Conservation (phyloP, 2,113 vertebrate species). For the Actenoides lindsayi region DNA sequence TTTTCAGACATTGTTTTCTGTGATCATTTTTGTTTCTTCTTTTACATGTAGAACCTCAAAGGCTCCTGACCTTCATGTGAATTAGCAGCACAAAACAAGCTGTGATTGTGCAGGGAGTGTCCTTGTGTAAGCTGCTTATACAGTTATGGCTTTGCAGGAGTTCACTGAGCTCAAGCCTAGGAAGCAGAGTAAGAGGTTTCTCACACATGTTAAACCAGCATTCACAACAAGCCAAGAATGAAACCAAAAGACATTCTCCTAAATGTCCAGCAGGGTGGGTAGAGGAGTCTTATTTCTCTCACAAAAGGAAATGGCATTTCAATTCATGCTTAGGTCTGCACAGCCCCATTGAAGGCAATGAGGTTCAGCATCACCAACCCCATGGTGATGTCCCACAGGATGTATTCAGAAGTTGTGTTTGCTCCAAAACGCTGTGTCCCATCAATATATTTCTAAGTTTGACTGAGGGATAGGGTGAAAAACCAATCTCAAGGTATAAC, state of each 20-base stretch:
- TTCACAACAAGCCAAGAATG: background rate
- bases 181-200: background rate
- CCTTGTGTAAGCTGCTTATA: background rate
- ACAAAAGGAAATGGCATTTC: background rate
- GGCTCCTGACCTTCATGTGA: background rate
- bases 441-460: rapidly evolving
- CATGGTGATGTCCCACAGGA: rapidly evolving
- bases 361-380: background rate
- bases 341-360: rapidly evolving
- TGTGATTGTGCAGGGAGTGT: background rate
- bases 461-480: background rate
- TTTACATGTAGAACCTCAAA: background rate
- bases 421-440: background rate
- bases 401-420: rapidly evolving
- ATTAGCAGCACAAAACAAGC: background rate
- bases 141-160: background rate
- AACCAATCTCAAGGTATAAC: background rate
- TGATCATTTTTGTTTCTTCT: background rate
- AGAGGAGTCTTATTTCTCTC: background rate
- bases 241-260: background rate
- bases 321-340: background rate
- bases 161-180: background rate
- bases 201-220: background rate
- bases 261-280: background rate
- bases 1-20: background rate